Percentiles rank a stretch among this genome's conserved stretches.
These are phyloP conservation scores for Perdita meconis DNA, from an alignment of 2,888 invertebrate species.

Conservation along the genomic window DNA sequence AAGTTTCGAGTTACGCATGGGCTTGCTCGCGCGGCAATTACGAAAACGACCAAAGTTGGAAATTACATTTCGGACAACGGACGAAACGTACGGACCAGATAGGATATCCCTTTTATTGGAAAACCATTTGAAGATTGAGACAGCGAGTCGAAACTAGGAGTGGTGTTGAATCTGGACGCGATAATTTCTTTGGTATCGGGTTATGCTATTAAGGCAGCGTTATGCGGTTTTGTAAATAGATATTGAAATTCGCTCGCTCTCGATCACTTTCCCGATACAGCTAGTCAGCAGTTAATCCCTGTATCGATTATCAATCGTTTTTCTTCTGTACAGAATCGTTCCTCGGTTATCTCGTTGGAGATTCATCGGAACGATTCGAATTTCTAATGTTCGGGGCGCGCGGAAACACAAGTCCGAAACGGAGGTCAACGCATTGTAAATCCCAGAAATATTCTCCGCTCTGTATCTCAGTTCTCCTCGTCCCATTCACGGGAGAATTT, in stretches of 20 bases:
- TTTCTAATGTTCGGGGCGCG: neutral
- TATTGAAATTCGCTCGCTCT: neutral
- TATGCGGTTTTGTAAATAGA: neutral
- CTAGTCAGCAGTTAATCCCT: neutral
- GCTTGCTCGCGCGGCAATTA: constrained; percentile 12
- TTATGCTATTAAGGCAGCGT: neutral
- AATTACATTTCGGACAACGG: constrained; percentile 26
- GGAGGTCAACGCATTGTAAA: neutral
- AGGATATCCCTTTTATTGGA: constrained; percentile 34
- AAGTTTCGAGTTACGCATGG: constrained; percentile 25
- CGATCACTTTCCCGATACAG: neutral
- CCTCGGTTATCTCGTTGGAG: neutral
- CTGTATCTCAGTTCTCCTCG: neutral
- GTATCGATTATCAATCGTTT: neutral
- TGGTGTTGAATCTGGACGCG: constrained; percentile 22
- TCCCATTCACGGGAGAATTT: neutral
- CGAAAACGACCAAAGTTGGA: constrained; percentile 35
- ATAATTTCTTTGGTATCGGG: constrained; percentile 37
- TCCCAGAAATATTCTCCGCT: neutral
- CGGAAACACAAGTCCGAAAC: neutral
- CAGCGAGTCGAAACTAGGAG: neutral
- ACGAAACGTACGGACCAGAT: neutral
- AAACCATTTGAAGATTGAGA: constrained; percentile 37
- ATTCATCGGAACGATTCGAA: neutral
- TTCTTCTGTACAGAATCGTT: neutral